A percentile compares a stretch with the other conserved stretches of the same genome.
Conservation (phyloP, 2,888 invertebrate genomes). For the Tridacna gigas region DNA sequence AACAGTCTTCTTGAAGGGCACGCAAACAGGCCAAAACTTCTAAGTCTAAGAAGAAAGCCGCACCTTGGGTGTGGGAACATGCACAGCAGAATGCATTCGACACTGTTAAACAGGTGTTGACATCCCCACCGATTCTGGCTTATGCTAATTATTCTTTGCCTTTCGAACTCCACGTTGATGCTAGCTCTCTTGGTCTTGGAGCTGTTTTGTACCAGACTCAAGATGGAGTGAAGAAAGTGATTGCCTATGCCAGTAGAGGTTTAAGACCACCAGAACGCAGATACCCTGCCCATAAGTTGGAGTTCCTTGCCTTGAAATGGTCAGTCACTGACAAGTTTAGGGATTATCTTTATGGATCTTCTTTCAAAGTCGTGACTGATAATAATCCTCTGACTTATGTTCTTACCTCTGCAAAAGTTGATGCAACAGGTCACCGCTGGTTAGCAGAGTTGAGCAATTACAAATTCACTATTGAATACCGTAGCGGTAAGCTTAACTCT, state of each 20-base stretch:
- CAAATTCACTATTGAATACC: background rate
- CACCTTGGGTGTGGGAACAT: background rate
- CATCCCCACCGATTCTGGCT: background rate
- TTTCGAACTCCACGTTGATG: background rate
- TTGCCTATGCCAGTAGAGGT: background rate
- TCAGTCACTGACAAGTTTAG: background rate
- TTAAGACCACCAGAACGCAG: background rate
- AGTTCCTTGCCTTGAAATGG: background rate
- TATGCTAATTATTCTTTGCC: background rate
- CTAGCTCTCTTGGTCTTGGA: background rate
- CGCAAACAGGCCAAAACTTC: background rate
- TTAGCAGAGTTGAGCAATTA: background rate
- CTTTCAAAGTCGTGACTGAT: background rate
- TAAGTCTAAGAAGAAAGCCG: background rate
- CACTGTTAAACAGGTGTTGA: background rate
- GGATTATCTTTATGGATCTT: background rate
- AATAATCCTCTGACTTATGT: background rate
- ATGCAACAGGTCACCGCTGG: background rate
- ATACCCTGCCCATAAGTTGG: background rate
- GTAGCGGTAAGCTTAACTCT: background rate
- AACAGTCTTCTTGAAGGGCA: background rate
- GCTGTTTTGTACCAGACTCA: background rate
- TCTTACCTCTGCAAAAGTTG: background rate
- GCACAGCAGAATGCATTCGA: background rate
- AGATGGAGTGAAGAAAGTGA: background rate